Conservation (phyloP, 2,113 vertebrate genomes). For the Isichthys henryi region DNA sequence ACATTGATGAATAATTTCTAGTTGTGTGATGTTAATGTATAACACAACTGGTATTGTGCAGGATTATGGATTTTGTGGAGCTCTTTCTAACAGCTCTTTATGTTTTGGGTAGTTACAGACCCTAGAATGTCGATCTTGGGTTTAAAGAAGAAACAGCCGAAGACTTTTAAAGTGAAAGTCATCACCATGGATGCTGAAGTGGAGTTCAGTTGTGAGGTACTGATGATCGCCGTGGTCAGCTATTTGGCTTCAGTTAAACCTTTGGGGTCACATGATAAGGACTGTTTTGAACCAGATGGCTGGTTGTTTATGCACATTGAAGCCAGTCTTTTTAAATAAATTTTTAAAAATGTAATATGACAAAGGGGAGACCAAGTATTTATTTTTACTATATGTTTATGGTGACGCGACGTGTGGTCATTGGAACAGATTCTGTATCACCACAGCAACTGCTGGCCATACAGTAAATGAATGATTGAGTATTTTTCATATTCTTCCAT, state of each 20-base stretch:
- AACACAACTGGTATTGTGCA: background rate
- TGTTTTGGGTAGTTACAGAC: background rate
- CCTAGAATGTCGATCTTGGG: slow-evolving; percentile 77
- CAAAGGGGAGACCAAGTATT: background rate
- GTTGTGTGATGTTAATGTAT: background rate
- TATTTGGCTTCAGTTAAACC: background rate
- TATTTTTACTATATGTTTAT: background rate
- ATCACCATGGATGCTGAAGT: slow-evolving; percentile 86
- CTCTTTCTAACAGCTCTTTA: background rate
- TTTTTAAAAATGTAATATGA: background rate
- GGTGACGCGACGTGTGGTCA: background rate
- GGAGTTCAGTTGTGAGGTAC: slow-evolving; percentile 90
- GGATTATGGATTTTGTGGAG: background rate
- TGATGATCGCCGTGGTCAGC: background rate
- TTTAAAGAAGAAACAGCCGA: slow-evolving; percentile 83
- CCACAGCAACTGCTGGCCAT: background rate
- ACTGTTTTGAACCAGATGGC: background rate
- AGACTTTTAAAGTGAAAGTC: slow-evolving; percentile 88
- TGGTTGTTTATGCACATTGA: background rate
- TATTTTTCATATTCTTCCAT: background rate
- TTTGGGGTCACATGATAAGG: background rate
- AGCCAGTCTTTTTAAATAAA: background rate
- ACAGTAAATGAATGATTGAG: background rate
- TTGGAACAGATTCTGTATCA: background rate
- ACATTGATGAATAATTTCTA: background rate